These are phyloP conservation scores for Hephaestus fuliginosus DNA, from an alignment of 2,797 vertebrate genomes.

Conservation along the genomic window DNA sequence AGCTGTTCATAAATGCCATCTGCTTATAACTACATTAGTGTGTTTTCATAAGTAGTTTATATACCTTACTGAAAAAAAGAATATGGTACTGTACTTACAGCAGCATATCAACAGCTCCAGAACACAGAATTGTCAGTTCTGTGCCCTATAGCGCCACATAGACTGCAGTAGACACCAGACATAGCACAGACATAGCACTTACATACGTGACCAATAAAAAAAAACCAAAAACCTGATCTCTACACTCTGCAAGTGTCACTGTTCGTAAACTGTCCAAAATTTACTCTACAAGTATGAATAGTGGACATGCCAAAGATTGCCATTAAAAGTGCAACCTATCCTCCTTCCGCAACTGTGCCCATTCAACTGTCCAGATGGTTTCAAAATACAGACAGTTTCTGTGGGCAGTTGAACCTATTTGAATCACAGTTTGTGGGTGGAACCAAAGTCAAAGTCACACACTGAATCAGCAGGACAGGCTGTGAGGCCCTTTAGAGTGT, in stretches of 20 bases:
- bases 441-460: slow-evolving; percentile 56
- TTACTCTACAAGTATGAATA: background rate
- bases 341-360: slow-evolving; percentile 5
- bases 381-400: slow-evolving; percentile 35
- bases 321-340: background rate
- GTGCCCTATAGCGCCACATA: background rate
- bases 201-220: background rate
- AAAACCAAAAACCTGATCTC: background rate
- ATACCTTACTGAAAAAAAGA: background rate
- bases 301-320: background rate
- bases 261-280: slow-evolving; percentile 4
- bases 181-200: background rate
- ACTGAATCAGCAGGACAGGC: slow-evolving; percentile 58
- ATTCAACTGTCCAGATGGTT: slow-evolving; percentile 42
- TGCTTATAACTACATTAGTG: too few relatives aligned
- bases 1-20: background rate
- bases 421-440: slow-evolving; percentile 66
- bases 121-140: background rate
- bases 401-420: slow-evolving; percentile 50
- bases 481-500: slow-evolving; percentile 50
- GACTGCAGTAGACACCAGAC: too few relatives aligned
- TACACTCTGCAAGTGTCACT: background rate
- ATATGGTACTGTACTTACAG: background rate
- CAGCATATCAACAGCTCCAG: background rate
- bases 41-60: background rate